Evolutionary conservation across 2,888 invertebrate genomes (phyloP), one percentile per base, ranked within the genome.

Genomic region (Parnassius smintheus): DNA sequence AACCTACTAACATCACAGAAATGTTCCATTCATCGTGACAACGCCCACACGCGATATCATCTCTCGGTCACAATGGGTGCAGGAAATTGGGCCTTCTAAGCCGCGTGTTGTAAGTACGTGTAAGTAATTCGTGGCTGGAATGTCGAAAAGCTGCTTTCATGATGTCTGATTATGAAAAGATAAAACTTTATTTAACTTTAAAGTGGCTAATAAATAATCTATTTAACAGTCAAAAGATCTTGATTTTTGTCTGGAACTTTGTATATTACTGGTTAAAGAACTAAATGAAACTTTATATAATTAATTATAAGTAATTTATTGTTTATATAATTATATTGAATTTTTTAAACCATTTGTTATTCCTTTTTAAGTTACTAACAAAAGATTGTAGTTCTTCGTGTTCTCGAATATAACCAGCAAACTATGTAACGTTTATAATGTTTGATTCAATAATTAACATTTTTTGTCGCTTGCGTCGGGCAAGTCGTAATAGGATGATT

Each of bases 11-110:
- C 76, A 75, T 76, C 72, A 71, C 71, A 78, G 78, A 77, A 78
- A 82, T 77, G 74, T 70, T 51, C 45, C 62, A 57, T 75, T 78
- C 78, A 82, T 82, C 81, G 81, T 82, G 80, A 81, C 82, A 76
- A 79, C 82, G 81, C 86, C 85, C 78, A 84, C 83, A 75, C 74
- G 72, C 73, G 84, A 88, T 88, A 83, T 68, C 77, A 86, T 85
- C 86, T 74, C 71, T 65, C 67, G 68, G 77, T 13, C 56, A 64
- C 66, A 68, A 67, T 65, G 62, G 63, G 60, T 61, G 46, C 61
- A 64, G 64, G 66, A 69, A 65, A 67, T 64, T 64, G 56, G 59
- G 63, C 60, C 61, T 61, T 42, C 41, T 50, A 18, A 45, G 52
- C 52, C 44, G 58, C 54, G 58, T 13, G 48, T 52, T 48, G 48